phyloP scores from a whole-genome alignment of 2,113 vertebrate species.

The Tupaia chinensis region DNA sequence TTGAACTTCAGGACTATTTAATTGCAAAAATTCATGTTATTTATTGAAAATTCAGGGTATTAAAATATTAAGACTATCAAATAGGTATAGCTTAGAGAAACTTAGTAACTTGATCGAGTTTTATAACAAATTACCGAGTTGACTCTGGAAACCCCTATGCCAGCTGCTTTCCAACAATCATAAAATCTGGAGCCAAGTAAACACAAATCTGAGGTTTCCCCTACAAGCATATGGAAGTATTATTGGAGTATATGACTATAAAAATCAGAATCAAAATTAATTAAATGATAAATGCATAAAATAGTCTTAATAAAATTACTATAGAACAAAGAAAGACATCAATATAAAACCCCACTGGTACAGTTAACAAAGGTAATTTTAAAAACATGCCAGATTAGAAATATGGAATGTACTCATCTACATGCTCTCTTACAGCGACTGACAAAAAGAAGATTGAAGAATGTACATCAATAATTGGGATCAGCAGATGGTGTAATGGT shows the following conservation, averaged over 20 bases:
- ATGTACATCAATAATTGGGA: neutral
- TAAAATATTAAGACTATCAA: neutral
- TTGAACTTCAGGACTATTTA: slow-evolving; percentile 32
- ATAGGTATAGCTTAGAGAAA: neutral
- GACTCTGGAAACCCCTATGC: neutral
- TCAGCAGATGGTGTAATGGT: no score
- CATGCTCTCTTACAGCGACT: neutral
- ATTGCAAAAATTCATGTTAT: neutral
- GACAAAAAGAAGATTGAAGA: neutral
- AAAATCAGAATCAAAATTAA: slow-evolving; percentile 42
- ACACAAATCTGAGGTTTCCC: neutral
- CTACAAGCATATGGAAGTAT: neutral
- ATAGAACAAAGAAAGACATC: neutral
- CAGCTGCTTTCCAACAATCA: neutral
- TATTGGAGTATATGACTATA: neutral
- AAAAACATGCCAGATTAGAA: neutral
- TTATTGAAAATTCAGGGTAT: neutral
- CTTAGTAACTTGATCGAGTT: neutral
- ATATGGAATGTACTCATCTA: neutral
- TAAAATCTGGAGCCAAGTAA: neutral
- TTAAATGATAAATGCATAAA: neutral
- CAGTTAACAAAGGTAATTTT: neutral
- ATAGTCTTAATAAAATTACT: neutral
- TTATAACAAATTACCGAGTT: neutral
- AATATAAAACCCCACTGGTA: neutral